Conservation (phyloP, 2,888 invertebrate genomes). For the Aporophyla lueneburgensis region DNA sequence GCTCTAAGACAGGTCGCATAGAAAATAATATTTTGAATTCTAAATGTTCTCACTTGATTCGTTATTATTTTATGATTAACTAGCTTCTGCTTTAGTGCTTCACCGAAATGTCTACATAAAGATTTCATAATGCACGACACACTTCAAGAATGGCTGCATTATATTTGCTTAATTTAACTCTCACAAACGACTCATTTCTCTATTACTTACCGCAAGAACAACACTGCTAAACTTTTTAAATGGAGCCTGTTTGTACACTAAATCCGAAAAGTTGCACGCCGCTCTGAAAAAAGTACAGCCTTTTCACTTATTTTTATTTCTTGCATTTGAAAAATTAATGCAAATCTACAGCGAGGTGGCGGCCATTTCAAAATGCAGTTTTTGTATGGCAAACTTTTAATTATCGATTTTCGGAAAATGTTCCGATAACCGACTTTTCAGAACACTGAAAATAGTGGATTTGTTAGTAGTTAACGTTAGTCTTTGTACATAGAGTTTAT, state of each 20-base stretch:
- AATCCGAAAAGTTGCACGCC: constrained; percentile 3
- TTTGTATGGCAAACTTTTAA: neutral
- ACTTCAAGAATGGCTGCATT: constrained; percentile 27
- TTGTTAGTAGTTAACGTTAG: neutral
- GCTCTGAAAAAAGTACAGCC: constrained; percentile 19
- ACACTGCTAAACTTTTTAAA: constrained; percentile 34
- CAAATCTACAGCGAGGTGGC: neutral
- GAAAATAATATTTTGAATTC: neutral
- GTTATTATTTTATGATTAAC: neutral
- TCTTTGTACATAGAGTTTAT: neutral
- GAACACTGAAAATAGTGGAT: neutral
- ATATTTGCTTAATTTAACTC: constrained; percentile 20
- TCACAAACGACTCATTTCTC: neutral
- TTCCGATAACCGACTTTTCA: neutral
- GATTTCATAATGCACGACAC: constrained; percentile 19
- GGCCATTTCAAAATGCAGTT: neutral
- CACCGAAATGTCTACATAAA: neutral
- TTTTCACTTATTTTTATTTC: neutral
- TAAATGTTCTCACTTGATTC: neutral
- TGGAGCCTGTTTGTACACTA: constrained; percentile 16
- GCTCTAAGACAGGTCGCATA: too few species aligned
- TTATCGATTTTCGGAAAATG: neutral
- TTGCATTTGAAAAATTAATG: neutral
- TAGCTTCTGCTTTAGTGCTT: neutral
- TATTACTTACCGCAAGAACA: constrained; percentile 16